Conservation (phyloP, 23 tunicate species). For the Oikopleura dioica region DNA sequence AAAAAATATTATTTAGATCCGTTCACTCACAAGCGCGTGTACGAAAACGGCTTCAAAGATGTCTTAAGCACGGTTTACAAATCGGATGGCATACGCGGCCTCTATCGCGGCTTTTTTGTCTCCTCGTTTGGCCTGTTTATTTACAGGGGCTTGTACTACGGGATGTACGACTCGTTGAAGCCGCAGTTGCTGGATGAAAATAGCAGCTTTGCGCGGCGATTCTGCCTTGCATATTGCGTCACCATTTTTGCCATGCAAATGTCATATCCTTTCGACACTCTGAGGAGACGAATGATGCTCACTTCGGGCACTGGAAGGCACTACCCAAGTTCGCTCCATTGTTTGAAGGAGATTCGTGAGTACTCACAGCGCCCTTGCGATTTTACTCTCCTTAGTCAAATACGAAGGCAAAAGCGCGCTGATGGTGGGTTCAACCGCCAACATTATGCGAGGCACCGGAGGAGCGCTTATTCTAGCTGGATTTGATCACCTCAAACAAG, state of each 20-base stretch:
- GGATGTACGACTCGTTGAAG: neutral
- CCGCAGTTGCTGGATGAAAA: neutral
- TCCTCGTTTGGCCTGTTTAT: neutral
- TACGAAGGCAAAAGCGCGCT: neutral
- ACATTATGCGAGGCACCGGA: neutral
- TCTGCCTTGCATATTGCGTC: neutral
- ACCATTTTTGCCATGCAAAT: neutral
- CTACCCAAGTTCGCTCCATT: neutral
- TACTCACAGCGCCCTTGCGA: too few species aligned
- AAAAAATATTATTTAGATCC: too few species aligned
- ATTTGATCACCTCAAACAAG: neutral
- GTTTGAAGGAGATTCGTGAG: neutral
- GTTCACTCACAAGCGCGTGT: too few species aligned
- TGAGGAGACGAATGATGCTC: neutral
- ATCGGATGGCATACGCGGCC: neutral
- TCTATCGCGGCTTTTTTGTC: neutral
- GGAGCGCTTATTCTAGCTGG: neutral
- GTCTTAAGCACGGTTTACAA: neutral
- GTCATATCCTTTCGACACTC: neutral
- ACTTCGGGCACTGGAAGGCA: neutral
- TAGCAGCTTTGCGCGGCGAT: neutral
- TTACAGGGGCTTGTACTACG: neutral
- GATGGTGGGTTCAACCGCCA: neutral
- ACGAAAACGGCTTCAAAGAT: neutral
- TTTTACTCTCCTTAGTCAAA: neutral